phyloP scores from a whole-genome alignment of 30 jellyfish, hydroid and myxozoan genomes.

The Catostylus mosaicus region DNA sequence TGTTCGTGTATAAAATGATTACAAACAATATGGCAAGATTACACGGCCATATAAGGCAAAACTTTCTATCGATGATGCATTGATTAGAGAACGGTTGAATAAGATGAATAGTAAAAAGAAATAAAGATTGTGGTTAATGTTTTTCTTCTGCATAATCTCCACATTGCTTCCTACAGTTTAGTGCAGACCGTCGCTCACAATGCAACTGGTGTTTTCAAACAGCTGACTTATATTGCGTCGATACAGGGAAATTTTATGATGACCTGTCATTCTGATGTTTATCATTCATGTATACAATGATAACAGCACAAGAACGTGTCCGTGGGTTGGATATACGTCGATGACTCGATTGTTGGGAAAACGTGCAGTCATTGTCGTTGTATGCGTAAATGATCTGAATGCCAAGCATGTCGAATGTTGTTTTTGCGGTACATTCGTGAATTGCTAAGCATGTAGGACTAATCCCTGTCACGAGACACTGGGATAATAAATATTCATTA shows the following conservation, averaged over 20 bases:
- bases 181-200: not conserved
- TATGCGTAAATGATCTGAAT: not conserved
- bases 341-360: not conserved
- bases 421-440: not conserved
- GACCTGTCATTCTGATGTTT: conserved; percentile 1
- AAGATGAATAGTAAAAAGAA: not conserved
- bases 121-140: not conserved
- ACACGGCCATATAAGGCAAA: not conserved
- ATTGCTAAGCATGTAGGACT: not conserved
- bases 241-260: not conserved
- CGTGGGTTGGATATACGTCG: not conserved
- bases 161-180: conserved; percentile 14
- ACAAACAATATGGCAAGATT: not conserved
- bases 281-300: not conserved
- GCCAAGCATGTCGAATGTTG: not conserved
- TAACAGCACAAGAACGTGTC: too few relatives aligned
- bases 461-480: not conserved
- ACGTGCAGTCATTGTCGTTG: not conserved
- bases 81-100: not conserved
- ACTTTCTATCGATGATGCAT: not conserved
- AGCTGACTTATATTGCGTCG: not conserved
- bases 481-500: too few relatives aligned
- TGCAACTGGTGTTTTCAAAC: conserved; percentile 6
- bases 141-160: not conserved
- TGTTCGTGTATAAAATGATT: too few relatives aligned